Evolutionary conservation across 1,140 invertebrate species (phyloP).

Genomic region (Psilanteris sp.): DNA sequence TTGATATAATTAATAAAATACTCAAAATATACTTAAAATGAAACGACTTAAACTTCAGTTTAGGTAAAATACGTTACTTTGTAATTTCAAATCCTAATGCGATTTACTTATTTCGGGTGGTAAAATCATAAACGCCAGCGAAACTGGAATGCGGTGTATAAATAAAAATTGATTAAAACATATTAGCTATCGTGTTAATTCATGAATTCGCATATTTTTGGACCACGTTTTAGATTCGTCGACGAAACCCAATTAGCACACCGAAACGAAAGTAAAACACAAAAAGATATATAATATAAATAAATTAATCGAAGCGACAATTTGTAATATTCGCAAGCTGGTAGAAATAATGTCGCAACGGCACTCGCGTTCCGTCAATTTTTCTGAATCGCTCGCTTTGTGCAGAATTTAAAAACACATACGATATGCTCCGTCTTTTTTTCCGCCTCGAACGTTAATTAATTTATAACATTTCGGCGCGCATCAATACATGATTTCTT

Average conservation of each 20-base stretch:
- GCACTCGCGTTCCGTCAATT: slow-evolving; percentile 33
- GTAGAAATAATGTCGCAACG: slow-evolving; percentile 24
- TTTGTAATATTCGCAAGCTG: slow-evolving; percentile 35
- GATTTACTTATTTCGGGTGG: too few relatives aligned
- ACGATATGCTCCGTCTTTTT: slow-evolving; percentile 7
- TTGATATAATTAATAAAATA: too few relatives aligned
- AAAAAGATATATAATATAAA: slow-evolving; percentile 31
- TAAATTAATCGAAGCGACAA: slow-evolving; percentile 7
- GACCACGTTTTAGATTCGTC: too few relatives aligned
- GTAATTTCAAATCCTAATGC: too few relatives aligned
- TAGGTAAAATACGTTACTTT: too few relatives aligned
- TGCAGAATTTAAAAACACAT: slow-evolving; percentile 31
- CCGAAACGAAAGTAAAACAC: slow-evolving; percentile 20
- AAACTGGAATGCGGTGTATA: too few relatives aligned
- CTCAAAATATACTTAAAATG: too few relatives aligned
- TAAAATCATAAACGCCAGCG: too few relatives aligned
- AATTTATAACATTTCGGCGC: slow-evolving; percentile 41
- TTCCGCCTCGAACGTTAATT: slow-evolving; percentile 22
- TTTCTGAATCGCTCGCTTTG: slow-evolving; percentile 6
- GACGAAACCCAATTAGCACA: slow-evolving; percentile 26
- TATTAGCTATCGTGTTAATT: slow-evolving; percentile 32
- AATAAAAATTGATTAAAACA: too few relatives aligned
- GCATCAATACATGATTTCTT: slow-evolving; percentile 41
- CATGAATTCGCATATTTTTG: slow-evolving; percentile 1
- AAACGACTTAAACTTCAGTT: too few relatives aligned